Evolutionary conservation across 2,888 invertebrate genomes (phyloP).

Genomic region (Aphodius sticticus): DNA sequence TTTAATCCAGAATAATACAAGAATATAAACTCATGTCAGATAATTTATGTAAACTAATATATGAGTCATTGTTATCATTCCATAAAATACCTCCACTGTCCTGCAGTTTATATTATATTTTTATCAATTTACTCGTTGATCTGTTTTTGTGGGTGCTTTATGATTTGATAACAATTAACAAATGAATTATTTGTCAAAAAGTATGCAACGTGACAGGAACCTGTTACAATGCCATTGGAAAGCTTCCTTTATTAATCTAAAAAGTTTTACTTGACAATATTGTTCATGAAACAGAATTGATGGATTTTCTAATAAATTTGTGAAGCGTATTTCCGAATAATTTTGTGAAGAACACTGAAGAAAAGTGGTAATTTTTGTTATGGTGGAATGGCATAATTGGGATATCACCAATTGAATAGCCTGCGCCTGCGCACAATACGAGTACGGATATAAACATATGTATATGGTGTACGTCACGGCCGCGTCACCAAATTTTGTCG

Average conservation of each 20-base stretch:
- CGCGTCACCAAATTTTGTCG: constrained; percentile 68
- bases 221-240: neutral
- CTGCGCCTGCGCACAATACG: constrained; percentile 30
- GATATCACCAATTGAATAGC: neutral
- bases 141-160: neutral
- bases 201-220: neutral
- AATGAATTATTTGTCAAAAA: neutral
- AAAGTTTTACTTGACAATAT: no score
- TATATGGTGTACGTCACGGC: constrained; percentile 71
- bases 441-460: constrained; percentile 45
- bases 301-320: neutral
- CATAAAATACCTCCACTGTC: neutral
- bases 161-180: neutral
- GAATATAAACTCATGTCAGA: no score
- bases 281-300: no score
- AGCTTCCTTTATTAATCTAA: neutral
- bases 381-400: neutral
- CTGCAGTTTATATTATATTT: neutral
- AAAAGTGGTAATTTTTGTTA: neutral
- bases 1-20: no score
- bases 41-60: no score
- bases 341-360: neutral
- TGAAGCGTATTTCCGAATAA: neutral
- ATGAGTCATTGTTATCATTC: no score
- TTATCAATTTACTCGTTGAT: neutral